A percentile compares a stretch with the other conserved stretches of the same genome.
These are phyloP conservation scores for Tamandua tetradactyla DNA, from an alignment of 2,797 vertebrate genomes.

Conservation along the genomic window DNA sequence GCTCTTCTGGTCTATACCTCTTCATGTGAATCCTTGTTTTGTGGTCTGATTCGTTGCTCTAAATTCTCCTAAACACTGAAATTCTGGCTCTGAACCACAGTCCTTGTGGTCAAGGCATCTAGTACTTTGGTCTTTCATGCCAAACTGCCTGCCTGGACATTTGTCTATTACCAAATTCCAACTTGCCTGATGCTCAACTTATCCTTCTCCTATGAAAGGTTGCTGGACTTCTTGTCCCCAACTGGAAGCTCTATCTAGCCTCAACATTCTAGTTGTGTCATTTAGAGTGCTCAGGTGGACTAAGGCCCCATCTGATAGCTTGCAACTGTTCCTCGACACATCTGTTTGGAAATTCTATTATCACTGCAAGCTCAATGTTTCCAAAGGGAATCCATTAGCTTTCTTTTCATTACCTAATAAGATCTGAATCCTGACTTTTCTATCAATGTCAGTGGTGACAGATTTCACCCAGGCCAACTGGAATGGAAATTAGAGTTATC, in stretches of 20 bases:
- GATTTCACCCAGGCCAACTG: not conserved
- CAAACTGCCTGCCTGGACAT: not conserved
- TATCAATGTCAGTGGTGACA: not conserved
- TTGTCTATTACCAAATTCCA: not conserved
- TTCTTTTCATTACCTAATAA: not conserved
- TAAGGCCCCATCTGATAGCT: not conserved
- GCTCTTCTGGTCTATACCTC: not conserved
- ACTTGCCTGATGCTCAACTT: not conserved
- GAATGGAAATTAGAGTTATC: not conserved
- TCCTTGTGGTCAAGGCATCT: not conserved
- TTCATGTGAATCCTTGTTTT: not conserved
- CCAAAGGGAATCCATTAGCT: conserved; percentile 16
- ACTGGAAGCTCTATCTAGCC: not conserved
- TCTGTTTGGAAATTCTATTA: conserved; percentile 11
- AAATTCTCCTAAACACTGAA: not conserved
- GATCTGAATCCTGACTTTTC: not conserved
- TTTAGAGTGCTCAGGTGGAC: not conserved
- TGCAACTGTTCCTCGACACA: not conserved
- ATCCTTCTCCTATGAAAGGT: not conserved
- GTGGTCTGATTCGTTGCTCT: not conserved
- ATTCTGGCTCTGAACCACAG: not conserved
- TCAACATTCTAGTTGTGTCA: not conserved
- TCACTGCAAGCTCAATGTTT: not conserved
- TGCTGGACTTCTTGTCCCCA: not conserved
- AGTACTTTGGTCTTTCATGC: not conserved